These are phyloP conservation scores for Dynastes maya DNA, from an alignment of 2,888 invertebrate genomes.

Conservation along the genomic window DNA sequence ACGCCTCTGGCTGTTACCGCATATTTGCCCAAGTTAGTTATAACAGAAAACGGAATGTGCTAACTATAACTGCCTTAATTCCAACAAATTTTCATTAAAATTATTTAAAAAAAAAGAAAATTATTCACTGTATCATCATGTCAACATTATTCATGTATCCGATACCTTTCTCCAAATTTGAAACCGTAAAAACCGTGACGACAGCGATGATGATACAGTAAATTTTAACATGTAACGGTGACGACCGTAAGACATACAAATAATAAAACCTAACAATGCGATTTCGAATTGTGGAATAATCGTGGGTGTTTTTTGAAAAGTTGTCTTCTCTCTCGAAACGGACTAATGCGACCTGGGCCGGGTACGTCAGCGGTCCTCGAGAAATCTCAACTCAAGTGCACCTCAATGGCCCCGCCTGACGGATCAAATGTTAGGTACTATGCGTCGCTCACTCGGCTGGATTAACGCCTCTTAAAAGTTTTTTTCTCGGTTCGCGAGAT, in stretches of 20 bases:
- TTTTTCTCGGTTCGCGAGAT: slow-evolving; percentile 13
- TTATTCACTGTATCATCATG: no score
- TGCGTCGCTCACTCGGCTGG: slow-evolving; percentile 50
- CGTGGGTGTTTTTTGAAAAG: slow-evolving; percentile 48
- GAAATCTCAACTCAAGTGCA: slow-evolving; percentile 57
- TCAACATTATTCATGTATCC: no score
- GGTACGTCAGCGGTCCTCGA: slow-evolving; percentile 57
- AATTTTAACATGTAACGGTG: neutral
- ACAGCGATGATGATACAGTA: neutral
- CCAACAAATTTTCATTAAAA: no score
- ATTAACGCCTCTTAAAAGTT: slow-evolving; percentile 56
- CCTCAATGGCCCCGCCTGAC: slow-evolving; percentile 53
- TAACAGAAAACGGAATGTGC: no score
- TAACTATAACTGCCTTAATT: no score
- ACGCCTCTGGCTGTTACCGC: no score
- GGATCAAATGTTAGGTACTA: slow-evolving; percentile 51
- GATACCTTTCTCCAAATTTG: no score
- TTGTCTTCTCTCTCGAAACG: slow-evolving; percentile 19
- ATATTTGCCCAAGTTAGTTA: no score
- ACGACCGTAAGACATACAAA: slow-evolving; percentile 1
- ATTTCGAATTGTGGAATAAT: slow-evolving; percentile 39
- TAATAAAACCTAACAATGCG: slow-evolving; percentile 17
- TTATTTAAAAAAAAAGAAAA: no score
- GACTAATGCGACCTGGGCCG: slow-evolving; percentile 53
- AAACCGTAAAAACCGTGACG: no score